Conservation (phyloP, 2,113 vertebrate species). For the Clarias batrachus region DNA sequence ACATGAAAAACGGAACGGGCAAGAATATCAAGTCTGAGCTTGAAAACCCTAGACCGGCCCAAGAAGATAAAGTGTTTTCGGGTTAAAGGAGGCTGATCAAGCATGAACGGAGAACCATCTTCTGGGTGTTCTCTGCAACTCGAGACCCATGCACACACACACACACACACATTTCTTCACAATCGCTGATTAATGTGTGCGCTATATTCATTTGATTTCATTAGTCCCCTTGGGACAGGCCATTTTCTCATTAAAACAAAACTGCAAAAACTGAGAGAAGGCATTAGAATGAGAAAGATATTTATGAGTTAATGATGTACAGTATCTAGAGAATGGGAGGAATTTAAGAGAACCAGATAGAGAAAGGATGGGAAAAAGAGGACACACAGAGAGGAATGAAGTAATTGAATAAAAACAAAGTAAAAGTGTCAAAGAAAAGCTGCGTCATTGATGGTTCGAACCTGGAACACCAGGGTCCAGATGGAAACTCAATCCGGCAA, state of each 20-base stretch:
- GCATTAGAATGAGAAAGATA: neutral
- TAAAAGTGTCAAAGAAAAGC: neutral
- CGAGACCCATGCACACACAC: neutral
- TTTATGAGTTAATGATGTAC: neutral
- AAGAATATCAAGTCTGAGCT: neutral
- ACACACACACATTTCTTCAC: neutral
- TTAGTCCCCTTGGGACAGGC: neutral
- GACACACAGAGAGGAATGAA: neutral
- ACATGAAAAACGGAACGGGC: neutral
- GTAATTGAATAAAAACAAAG: neutral
- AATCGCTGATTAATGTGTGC: neutral
- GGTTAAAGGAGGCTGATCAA: neutral
- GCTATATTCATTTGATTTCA: neutral
- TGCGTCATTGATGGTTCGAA: neutral
- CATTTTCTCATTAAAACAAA: neutral
- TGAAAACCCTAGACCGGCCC: neutral
- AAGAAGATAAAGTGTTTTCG: neutral
- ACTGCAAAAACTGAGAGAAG: neutral
- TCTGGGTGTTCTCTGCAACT: neutral
- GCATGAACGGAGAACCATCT: neutral
- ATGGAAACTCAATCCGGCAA: neutral
- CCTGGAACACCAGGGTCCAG: neutral
- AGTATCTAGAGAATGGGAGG: neutral
- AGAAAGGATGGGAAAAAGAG: neutral
- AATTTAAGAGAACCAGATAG: neutral